Base-by-base conservation (phyloP, 2,888 invertebrate genomes). In the Cyclophora albipunctata region DNA sequence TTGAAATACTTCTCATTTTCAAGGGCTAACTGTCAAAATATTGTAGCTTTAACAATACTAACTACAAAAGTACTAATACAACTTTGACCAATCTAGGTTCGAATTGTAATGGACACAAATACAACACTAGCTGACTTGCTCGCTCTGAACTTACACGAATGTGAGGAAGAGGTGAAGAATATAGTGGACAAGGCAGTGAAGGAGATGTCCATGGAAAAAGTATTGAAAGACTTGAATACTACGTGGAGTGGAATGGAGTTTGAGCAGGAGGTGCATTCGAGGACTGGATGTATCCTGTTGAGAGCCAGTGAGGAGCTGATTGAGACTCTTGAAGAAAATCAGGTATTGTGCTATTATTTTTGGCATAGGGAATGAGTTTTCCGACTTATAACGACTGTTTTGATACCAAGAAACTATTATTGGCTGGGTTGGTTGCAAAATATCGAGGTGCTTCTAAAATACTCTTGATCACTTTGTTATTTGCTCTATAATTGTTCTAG, bases 141-240 rank as follows among this genome's bases (percentile, higher is more conserved):
- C 57, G 95, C 95, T 3, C 84, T 98, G 46, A 98, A 98, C 81
- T 90, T 98, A 5, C 98, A 98, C 78, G 96, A 98, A 80, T 98
- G 96, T 79, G 98, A 98, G 80, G 98, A 98, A 77, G 98, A 98
- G 80, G 98, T 97, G 0, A 96, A 97, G 72, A 97, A 96, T 77
- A 98, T 98, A 66, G 98, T 98, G 5, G 98, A 98, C 78, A 98
- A 98, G 86, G 98, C 98, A 0, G 97, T 98, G 0, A 98, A 98
- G 84, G 98, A 98, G 89, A 97, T 98, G 96, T 96, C 97, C 2
- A 98, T 98, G 98, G 98, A 98, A 81, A 98, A 98, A 78, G 94
- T 95, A 50, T 90, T 98, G 47, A 92, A 95, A 60, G 98, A 98
- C 69, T 83, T 98, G 52, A 93, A 98, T 69, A 91, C 93, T 3